Conservation (phyloP, 2,113 vertebrate species). For the Centropristis striata region DNA sequence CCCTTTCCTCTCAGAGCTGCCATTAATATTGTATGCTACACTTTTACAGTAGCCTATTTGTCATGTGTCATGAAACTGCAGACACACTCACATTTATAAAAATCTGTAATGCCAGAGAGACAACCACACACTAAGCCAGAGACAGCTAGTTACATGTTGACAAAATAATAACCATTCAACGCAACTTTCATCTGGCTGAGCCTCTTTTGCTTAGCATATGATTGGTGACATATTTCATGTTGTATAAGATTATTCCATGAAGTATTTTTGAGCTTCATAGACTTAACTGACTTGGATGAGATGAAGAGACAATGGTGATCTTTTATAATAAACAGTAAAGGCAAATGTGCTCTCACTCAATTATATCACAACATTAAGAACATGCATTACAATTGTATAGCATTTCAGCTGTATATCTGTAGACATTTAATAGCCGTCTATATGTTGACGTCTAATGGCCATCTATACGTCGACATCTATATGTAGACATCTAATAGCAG, state of each 20-base stretch:
- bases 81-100: slow-evolving; percentile 26
- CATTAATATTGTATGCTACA: slow-evolving; percentile 54
- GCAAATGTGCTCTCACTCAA: neutral
- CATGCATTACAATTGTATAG: neutral
- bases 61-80: slow-evolving; percentile 52
- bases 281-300: neutral
- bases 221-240: neutral
- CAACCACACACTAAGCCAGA: neutral
- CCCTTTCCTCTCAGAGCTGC: slow-evolving; percentile 30
- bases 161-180: no score
- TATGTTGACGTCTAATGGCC: no score
- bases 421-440: no score
- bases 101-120: slow-evolving; percentile 20
- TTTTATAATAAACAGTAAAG: neutral
- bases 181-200: neutral
- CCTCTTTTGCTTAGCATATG: neutral
- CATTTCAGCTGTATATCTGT: neutral
- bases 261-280: neutral
- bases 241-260: neutral
- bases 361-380: neutral
- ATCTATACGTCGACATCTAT: no score
- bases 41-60: slow-evolving; percentile 41
- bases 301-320: neutral
- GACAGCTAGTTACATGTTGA: neutral
- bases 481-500: no score